phyloP scores from a whole-genome alignment of 2,113 vertebrate genomes.

The Atrichornis clamosus region DNA sequence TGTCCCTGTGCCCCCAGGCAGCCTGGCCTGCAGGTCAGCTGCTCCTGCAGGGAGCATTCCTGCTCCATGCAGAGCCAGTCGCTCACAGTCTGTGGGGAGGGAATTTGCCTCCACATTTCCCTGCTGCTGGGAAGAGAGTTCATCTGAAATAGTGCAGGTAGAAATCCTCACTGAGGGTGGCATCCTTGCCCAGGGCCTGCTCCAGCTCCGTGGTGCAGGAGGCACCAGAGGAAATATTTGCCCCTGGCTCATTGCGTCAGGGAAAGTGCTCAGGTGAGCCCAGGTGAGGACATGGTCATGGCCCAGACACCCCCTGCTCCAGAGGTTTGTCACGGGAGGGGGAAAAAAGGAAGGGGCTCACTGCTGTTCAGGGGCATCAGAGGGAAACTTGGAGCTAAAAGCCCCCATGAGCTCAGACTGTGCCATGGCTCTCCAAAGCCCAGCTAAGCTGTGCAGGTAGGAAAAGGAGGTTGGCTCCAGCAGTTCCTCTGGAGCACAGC shows the following conservation, averaged over 20 bases:
- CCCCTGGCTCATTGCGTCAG: not conserved
- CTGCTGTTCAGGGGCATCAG: not conserved
- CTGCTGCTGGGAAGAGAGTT: not conserved
- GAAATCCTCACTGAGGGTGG: not conserved
- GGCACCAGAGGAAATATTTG: not conserved
- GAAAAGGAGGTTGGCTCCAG: not conserved
- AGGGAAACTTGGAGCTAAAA: not conserved
- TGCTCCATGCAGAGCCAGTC: not conserved
- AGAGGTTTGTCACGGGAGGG: not conserved
- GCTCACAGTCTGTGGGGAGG: not conserved
- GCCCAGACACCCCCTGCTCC: not conserved
- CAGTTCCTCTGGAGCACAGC: not conserved
- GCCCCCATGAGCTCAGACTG: not conserved
- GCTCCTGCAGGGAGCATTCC: not conserved
- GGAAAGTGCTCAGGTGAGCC: not conserved
- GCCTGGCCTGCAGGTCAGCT: not conserved
- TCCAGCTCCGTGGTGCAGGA: not conserved
- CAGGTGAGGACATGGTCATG: not conserved
- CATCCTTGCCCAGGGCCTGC: not conserved
- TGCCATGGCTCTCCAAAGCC: not conserved
- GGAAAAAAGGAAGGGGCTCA: not conserved
- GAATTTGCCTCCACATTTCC: not conserved
- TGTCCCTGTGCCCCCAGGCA: not conserved
- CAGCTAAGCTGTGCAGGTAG: not conserved
- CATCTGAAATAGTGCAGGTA: not conserved